A percentile compares a stretch with the other conserved stretches of the same genome.
phyloP scores from a whole-genome alignment of 2,113 vertebrate genomes.

The Elachura formosa region DNA sequence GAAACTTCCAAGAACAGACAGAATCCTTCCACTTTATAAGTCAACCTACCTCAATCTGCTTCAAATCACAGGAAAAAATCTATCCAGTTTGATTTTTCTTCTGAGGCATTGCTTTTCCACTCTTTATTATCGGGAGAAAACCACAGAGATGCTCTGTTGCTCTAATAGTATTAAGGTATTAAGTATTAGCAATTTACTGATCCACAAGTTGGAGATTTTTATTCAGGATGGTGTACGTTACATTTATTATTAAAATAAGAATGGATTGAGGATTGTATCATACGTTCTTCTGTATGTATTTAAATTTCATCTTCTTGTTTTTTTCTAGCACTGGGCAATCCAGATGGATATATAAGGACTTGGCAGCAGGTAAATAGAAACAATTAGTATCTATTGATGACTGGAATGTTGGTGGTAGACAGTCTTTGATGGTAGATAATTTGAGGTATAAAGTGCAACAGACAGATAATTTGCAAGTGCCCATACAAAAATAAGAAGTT shows the following conservation, averaged over 20 bases:
- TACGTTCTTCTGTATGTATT: background rate
- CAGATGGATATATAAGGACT: background rate
- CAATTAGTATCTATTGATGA: background rate
- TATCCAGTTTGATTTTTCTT: background rate
- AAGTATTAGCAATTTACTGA: background rate
- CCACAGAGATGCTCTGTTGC: fast-evolving
- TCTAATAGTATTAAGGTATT: background rate
- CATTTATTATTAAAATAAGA: background rate
- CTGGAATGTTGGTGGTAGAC: background rate
- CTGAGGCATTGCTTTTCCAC: background rate
- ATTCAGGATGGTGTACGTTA: background rate
- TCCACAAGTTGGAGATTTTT: background rate
- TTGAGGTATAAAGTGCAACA: too few relatives aligned
- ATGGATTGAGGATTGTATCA: background rate
- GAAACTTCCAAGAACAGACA: background rate
- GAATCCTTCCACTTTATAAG: background rate
- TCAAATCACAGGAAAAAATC: background rate
- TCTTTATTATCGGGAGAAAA: background rate
- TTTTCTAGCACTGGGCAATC: background rate
- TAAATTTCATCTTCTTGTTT: background rate
- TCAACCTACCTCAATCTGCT: background rate
- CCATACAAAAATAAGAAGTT: background rate
- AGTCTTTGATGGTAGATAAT: background rate
- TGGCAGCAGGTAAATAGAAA: background rate
- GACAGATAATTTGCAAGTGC: background rate